Evolutionary conservation across 2,113 vertebrate genomes (phyloP), one percentile per base, ranked within the genome.

Genomic region (Mesitornis unicolor): DNA sequence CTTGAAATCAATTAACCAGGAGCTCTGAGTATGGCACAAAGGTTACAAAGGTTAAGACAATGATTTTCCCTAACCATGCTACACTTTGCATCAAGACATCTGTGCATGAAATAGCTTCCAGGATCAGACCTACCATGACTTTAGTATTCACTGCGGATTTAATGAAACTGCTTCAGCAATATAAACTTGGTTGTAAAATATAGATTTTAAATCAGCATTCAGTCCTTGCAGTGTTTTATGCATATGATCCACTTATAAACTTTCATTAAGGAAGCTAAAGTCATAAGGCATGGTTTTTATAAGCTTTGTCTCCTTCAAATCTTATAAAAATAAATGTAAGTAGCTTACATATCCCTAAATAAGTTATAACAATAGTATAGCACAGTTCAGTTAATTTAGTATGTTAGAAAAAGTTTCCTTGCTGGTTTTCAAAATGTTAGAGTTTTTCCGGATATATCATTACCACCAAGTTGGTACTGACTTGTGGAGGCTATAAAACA

Each of bases 401-500:
- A 67, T 65, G 51, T 40, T 68, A 75, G 51, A 73, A 97, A 97
- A 95, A 50, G 47, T 84, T 80, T 93, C 87, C 83, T 92, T 89
- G 38, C 76, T 97, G 75, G 45, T 96, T 97, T 98, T 94, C 59
- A 87, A 96, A 97, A 97, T 84, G 80, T 94, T 97, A 95, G 95
- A 96, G 95, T 97, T 97, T 97, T 98, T 95, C 94, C 22, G 90
- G 97, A 97, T 97, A 97, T 97, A 97, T 97, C 96, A 96, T 98
- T 98, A 97, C 97, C 91, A 96, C 96, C 92, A 97, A 97, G 97
- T 97, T 97, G 97, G 98, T 98, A 98, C 96, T 97, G 97, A 97
- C 97, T 98, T 97, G 94, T 95, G 75, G 92, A 98, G 97, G 92
- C 97, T 96, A 98, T 98, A 98, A 98, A 98, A 97, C 97, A 98